phyloP scores from a whole-genome alignment of 2,888 invertebrate species.

The Diogma glabrata region DNA sequence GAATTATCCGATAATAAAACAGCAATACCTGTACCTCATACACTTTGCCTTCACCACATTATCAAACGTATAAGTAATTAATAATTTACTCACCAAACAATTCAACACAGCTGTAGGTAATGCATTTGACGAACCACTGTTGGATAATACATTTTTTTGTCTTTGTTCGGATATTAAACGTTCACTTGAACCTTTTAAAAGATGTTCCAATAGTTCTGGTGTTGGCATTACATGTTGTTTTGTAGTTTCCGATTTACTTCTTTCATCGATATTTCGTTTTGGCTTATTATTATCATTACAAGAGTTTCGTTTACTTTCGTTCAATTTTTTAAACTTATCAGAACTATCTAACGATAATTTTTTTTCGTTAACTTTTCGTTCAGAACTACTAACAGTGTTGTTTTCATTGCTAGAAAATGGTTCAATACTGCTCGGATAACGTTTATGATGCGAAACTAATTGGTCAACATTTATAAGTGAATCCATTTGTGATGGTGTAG shows the following conservation, averaged over 20 bases:
- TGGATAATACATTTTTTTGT: slow-evolving; percentile 25
- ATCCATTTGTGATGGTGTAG: slow-evolving; percentile 35
- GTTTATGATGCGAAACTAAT: slow-evolving; percentile 23
- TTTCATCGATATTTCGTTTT: slow-evolving; percentile 29
- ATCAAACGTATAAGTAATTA: not conserved
- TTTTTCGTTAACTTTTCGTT: slow-evolving; percentile 15
- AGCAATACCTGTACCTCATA: not conserved
- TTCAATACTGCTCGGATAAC: slow-evolving; percentile 24
- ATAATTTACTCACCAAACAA: slow-evolving; percentile 16
- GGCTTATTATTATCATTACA: slow-evolving; percentile 28
- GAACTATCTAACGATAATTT: slow-evolving; percentile 18
- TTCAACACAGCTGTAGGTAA: slow-evolving; percentile 16
- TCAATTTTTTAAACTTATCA: not conserved
- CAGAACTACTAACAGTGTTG: no score
- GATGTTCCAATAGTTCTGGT: slow-evolving; percentile 60
- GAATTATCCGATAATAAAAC: no score
- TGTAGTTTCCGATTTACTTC: slow-evolving; percentile 12
- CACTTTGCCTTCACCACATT: not conserved
- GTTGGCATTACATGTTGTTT: slow-evolving; percentile 34
- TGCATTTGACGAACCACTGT: slow-evolving; percentile 6
- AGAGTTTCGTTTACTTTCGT: slow-evolving; percentile 31
- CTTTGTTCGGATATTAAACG: slow-evolving; percentile 50
- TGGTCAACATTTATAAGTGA: slow-evolving; percentile 14
- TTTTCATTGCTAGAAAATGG: not conserved
- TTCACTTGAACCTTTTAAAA: slow-evolving; percentile 69